Conservation (phyloP, 2,113 vertebrate genomes). For the Myodes glareolus region DNA sequence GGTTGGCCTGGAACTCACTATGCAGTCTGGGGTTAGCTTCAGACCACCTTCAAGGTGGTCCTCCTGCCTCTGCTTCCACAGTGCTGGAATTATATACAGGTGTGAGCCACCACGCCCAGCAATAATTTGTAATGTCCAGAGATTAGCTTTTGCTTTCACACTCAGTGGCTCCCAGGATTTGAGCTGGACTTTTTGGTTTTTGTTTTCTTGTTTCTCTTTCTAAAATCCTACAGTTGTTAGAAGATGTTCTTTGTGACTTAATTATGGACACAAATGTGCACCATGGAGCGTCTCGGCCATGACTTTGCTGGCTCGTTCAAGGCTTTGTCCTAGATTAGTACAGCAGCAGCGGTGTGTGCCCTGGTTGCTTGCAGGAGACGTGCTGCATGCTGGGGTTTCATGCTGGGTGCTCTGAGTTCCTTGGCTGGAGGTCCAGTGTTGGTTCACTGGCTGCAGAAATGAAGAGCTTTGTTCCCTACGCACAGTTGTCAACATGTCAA, state of each 20-base stretch:
- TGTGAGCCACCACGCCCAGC: background rate
- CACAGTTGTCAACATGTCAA: background rate
- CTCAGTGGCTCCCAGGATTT: background rate
- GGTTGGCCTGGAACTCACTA: background rate
- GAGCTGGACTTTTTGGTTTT: background rate
- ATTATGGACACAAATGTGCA: background rate
- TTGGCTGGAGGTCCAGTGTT: background rate
- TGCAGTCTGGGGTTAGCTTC: background rate
- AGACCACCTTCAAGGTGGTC: background rate
- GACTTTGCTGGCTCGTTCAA: background rate
- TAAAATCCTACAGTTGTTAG: background rate
- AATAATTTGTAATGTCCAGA: slow-evolving; percentile 33
- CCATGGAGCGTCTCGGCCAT: background rate
- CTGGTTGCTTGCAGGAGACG: background rate
- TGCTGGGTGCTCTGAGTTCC: background rate
- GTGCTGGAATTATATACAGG: background rate
- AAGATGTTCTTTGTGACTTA: slow-evolving; percentile 28
- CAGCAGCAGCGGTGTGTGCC: background rate
- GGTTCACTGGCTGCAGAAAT: slow-evolving; percentile 5
- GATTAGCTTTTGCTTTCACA: background rate
- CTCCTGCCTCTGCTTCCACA: background rate
- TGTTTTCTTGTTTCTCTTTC: background rate
- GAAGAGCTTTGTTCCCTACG: background rate
- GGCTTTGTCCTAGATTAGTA: background rate
- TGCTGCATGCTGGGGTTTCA: background rate